These are phyloP conservation scores for Drosophila serrata DNA, from an alignment of 1,140 invertebrate species.

Conservation along the genomic window DNA sequence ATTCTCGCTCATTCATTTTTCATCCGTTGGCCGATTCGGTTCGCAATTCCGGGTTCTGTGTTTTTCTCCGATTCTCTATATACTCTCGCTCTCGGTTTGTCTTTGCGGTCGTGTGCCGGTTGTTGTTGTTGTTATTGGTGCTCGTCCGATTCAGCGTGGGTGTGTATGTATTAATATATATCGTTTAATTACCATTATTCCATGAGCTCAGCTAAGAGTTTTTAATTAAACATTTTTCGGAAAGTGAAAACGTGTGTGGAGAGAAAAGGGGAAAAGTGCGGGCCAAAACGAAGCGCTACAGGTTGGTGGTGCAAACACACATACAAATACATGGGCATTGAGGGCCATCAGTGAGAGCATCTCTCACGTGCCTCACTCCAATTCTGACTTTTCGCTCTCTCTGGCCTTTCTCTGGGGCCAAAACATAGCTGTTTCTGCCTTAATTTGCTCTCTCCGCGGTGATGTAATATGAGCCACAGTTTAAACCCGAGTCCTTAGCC, in stretches of 20 bases:
- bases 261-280: slow-evolving; percentile 22
- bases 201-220: slow-evolving; percentile 29
- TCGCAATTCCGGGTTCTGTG: slow-evolving; percentile 27
- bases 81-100: slow-evolving; percentile 17
- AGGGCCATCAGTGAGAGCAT: slow-evolving; percentile 4
- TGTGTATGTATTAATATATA: slow-evolving; percentile 35
- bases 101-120: slow-evolving; percentile 48
- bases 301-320: slow-evolving; percentile 56
- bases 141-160: slow-evolving; percentile 45
- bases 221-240: slow-evolving; percentile 4
- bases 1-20: slow-evolving; percentile 60
- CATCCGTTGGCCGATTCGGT: slow-evolving; percentile 66
- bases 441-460: slow-evolving; percentile 40
- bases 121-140: slow-evolving; percentile 24
- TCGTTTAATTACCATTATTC: slow-evolving; percentile 41
- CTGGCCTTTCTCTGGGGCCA: slow-evolving; percentile 17
- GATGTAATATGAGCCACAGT: slow-evolving; percentile 62
- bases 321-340: slow-evolving; percentile 5
- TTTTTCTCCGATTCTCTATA: slow-evolving; percentile 10
- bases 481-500: slow-evolving; percentile 52
- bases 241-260: slow-evolving; percentile 5
- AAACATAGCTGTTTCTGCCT: slow-evolving; percentile 15
- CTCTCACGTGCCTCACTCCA: slow-evolving; percentile 29
- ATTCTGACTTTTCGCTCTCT: slow-evolving; percentile 32
- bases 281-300: slow-evolving; percentile 55